Evolutionary conservation across 2,888 invertebrate species (phyloP), one percentile per base, ranked within the genome.

Genomic region (Nymphalis c-album): DNA sequence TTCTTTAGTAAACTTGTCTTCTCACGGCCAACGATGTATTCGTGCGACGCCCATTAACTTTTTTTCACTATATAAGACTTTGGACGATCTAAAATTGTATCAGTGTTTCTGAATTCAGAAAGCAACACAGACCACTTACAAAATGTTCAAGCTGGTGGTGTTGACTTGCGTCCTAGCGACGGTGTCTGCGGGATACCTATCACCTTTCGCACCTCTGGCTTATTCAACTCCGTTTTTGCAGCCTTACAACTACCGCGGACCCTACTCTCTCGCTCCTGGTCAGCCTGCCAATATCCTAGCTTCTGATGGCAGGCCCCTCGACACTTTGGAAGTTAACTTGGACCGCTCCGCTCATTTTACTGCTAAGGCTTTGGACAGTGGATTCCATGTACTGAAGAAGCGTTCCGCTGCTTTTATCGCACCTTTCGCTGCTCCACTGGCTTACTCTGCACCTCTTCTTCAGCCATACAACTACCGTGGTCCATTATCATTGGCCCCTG

Each of bases 131-230:
- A 91, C 90, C 90, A 71, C 71, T 71, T 67, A 66, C 69, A 92
- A 87, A 89, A 93, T 93, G 93, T 89, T 87, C 79, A 92, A 91
- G 88, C 85, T 92, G 93, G 93, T 94, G 93, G 94, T 94, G 88
- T 94, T 95, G 93, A 94, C 93, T 82, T 93, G 93, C 83, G 87
- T 94, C 16, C 81, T 94, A 83, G 93, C 94, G 75, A 86, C 93
- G 74, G 94, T 90, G 75, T 88, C 90, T 69, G 94, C 94, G 18
- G 57, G 91, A 90, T 67, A 94, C 94, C 75, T 86, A 79, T 66
- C 90, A 88, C 63, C 80, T 31, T 63, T 85, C 17, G 47, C 83
- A 6, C 77, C 84, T 3, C 47, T 80, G 40, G 79, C 81, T 18
- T 82, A 84, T 77, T 63, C 77, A 45, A 72, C 84, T 17, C 65